phyloP scores from a whole-genome alignment of 1,140 invertebrate species.

The Steinernema khuongi region DNA sequence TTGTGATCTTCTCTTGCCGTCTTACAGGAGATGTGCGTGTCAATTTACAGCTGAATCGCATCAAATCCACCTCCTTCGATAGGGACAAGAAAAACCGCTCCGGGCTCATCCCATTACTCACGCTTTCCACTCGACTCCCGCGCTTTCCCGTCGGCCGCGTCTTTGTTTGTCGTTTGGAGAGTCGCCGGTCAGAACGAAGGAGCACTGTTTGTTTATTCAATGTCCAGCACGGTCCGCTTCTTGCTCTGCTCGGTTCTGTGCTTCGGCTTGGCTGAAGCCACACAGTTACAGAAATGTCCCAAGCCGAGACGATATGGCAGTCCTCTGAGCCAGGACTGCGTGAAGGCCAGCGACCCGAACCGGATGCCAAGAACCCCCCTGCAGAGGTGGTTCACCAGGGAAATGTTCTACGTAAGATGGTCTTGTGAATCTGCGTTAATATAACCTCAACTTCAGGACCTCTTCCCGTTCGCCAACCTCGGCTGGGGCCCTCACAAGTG shows the following conservation, averaged over 20 bases:
- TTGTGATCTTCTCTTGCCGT: too few relatives aligned
- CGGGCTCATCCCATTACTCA: too few relatives aligned
- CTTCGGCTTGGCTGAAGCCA: neutral
- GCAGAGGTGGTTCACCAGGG: neutral
- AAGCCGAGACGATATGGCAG: neutral
- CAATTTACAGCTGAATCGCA: too few relatives aligned
- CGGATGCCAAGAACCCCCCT: neutral
- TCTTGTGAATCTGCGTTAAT: neutral
- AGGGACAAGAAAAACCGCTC: too few relatives aligned
- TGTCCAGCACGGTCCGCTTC: neutral
- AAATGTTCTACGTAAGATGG: conserved; percentile 33
- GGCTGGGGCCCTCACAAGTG: conserved; percentile 49
- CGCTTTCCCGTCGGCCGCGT: neutral
- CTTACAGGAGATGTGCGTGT: too few relatives aligned
- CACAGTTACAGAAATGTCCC: neutral
- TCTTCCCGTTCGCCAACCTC: conserved; percentile 49
- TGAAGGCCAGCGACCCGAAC: neutral
- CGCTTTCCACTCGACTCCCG: neutral
- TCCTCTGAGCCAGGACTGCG: neutral
- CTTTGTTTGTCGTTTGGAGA: conserved; percentile 4
- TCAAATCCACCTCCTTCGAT: too few relatives aligned
- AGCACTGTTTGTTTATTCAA: conserved; percentile 9
- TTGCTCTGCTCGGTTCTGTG: neutral
- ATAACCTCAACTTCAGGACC: conserved; percentile 27
- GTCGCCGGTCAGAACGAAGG: neutral